phyloP scores from a whole-genome alignment of 2,888 invertebrate species.

The Idaea dimidiata region DNA sequence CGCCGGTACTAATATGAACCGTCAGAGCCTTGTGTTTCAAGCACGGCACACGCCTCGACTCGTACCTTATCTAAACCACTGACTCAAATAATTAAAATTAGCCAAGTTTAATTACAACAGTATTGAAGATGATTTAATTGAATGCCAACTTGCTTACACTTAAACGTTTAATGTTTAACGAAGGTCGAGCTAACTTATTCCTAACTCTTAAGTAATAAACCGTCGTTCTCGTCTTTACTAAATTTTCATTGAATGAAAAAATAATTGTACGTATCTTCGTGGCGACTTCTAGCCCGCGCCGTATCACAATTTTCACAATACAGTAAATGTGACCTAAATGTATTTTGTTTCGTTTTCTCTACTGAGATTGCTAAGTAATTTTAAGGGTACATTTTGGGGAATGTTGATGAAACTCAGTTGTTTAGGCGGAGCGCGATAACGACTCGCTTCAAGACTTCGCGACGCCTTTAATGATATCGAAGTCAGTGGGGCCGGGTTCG shows the following conservation, averaged over 20 bases:
- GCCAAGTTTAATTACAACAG: background rate
- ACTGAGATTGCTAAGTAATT: constrained; percentile 44
- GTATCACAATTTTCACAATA: constrained; percentile 21
- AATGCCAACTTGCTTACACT: background rate
- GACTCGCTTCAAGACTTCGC: constrained; percentile 69
- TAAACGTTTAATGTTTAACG: background rate
- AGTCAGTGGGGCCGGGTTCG: constrained; percentile 69
- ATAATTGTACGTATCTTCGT: constrained; percentile 8
- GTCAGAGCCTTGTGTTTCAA: constrained; percentile 37
- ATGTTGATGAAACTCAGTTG: constrained; percentile 65
- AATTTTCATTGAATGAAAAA: constrained; percentile 7
- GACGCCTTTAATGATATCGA: constrained; percentile 76
- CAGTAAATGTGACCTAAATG: constrained; percentile 32
- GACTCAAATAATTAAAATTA: constrained; percentile 3
- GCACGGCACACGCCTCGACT: background rate
- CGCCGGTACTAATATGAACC: constrained; percentile 43
- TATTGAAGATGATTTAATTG: constrained; percentile 1
- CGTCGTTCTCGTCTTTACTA: background rate
- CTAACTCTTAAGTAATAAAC: constrained; percentile 1
- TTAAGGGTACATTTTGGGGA: constrained; percentile 49
- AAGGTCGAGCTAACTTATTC: background rate
- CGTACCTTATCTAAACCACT: constrained; percentile 2
- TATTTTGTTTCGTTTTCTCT: constrained; percentile 30
- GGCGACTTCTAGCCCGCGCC: constrained; percentile 14
- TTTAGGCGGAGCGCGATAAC: constrained; percentile 72